Conservation (phyloP, 2,113 vertebrate species). For the Gallinago paraguaiae region DNA sequence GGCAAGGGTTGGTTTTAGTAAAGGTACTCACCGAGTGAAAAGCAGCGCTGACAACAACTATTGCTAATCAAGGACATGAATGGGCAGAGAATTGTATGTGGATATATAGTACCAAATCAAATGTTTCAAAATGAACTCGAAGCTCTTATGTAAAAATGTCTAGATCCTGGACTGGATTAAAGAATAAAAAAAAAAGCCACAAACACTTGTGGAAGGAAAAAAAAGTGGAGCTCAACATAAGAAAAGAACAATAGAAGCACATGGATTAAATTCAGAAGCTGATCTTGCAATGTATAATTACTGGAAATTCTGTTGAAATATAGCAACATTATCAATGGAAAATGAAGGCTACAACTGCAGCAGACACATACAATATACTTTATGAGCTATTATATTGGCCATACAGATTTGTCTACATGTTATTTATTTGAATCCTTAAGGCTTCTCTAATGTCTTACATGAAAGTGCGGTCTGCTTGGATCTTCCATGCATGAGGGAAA, state of each 20-base stretch:
- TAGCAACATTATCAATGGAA: constrained; percentile 42
- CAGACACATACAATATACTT: constrained; percentile 64
- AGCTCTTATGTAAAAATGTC: not conserved
- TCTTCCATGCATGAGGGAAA: constrained; percentile 74
- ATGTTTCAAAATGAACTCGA: constrained; percentile 3
- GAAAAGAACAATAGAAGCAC: constrained; percentile 13
- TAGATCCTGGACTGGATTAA: not conserved
- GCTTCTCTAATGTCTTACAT: constrained; percentile 66
- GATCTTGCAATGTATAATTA: constrained; percentile 45
- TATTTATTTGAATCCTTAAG: constrained; percentile 66
- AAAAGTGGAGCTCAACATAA: not conserved
- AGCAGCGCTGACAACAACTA: constrained; percentile 5
- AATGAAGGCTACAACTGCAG: constrained; percentile 60
- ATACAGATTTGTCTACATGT: constrained; percentile 60
- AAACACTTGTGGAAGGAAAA: not conserved
- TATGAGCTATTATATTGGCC: constrained; percentile 63
- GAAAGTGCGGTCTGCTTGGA: constrained; percentile 62
- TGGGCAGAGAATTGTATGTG: not conserved
- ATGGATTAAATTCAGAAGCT: constrained; percentile 41
- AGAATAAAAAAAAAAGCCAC: not conserved
- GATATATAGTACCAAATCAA: not conserved
- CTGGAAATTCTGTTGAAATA: constrained; percentile 35
- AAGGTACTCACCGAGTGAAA: constrained; percentile 38
- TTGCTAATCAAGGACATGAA: constrained; percentile 37
- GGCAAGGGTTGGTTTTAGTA: constrained; percentile 7